These are phyloP conservation scores for Alces alces DNA, from an alignment of 2,113 vertebrate genomes.

Conservation along the genomic window DNA sequence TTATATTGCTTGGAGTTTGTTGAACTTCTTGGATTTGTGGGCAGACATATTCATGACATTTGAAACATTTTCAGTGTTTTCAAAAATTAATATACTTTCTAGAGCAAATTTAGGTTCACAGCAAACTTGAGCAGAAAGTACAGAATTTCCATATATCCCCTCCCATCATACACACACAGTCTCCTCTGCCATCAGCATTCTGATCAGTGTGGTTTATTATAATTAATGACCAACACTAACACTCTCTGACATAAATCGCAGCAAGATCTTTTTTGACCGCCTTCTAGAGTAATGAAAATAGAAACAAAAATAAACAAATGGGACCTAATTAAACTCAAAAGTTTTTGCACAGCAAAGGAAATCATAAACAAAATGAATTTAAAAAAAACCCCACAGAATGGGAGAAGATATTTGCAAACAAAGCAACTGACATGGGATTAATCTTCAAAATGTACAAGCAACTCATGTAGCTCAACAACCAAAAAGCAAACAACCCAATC, in stretches of 20 bases:
- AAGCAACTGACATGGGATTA: background rate
- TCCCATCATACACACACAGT: background rate
- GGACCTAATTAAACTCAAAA: background rate
- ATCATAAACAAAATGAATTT: background rate
- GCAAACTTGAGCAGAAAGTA: background rate
- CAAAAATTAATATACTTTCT: background rate
- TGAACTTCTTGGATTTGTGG: background rate
- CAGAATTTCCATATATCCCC: background rate
- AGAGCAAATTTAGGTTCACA: background rate
- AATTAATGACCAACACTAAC: background rate
- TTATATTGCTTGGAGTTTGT: background rate
- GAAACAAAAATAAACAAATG: background rate
- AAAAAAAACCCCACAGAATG: background rate
- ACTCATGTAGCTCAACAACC: background rate
- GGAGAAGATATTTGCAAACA: background rate
- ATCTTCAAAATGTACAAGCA: background rate
- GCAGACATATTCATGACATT: background rate
- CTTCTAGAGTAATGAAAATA: background rate
- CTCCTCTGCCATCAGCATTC: background rate
- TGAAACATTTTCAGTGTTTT: background rate
- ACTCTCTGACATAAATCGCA: background rate
- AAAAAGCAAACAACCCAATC: background rate
- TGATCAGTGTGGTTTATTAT: background rate
- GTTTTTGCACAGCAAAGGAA: background rate
- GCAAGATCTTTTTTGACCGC: background rate